phyloP scores from a whole-genome alignment of 2,888 invertebrate genomes.

The Scaeva pyrastri region DNA sequence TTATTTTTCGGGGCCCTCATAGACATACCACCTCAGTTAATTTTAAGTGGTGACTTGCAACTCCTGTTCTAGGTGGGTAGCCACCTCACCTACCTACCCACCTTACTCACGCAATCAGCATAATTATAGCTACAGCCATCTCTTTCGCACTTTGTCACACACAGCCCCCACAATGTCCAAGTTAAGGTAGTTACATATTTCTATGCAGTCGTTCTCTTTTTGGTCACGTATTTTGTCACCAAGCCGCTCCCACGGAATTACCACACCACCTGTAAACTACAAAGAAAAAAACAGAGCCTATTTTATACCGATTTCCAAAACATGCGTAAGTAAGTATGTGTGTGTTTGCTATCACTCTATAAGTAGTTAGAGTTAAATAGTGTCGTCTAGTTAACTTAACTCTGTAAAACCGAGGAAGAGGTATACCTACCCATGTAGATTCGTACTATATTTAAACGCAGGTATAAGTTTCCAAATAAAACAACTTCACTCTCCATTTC shows the following conservation, averaged over 20 bases:
- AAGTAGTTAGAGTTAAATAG: constrained; percentile 25
- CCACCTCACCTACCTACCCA: not conserved
- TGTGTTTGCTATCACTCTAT: constrained; percentile 37
- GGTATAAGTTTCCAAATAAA: not conserved
- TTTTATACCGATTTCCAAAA: not conserved
- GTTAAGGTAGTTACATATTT: not conserved
- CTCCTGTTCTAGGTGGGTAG: not conserved
- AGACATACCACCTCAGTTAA: not conserved
- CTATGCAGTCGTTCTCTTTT: constrained; percentile 58
- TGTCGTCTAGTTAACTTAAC: not conserved
- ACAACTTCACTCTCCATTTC: constrained; percentile 24
- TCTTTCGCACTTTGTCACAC: constrained; percentile 46
- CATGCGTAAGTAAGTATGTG: too few relatives aligned
- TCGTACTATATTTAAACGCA: too few relatives aligned
- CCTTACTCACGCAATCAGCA: not conserved
- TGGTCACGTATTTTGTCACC: constrained; percentile 50
- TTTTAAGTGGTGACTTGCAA: not conserved
- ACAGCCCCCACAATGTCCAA: not conserved
- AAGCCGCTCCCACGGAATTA: constrained; percentile 30
- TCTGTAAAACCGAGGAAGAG: too few relatives aligned
- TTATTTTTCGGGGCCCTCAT: not conserved
- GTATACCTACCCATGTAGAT: too few relatives aligned
- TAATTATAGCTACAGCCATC: not conserved
- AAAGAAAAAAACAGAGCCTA: not conserved
- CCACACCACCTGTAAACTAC: constrained; percentile 23